Base-by-base conservation (phyloP, 2,113 vertebrate species). In the Alces alces region DNA sequence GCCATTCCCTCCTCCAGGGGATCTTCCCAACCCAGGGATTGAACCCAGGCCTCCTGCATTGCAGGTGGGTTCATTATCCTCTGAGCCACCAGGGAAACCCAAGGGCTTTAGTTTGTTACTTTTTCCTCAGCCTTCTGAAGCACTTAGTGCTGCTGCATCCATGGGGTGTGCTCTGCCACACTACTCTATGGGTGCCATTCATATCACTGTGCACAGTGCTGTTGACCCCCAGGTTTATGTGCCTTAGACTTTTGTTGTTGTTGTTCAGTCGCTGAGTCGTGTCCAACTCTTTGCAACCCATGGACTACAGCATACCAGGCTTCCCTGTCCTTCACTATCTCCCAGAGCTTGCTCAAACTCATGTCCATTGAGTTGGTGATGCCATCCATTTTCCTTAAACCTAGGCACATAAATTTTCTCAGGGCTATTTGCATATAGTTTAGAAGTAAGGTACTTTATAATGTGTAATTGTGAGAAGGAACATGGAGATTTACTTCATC, bases 171-270 rank as follows among this genome's bases (percentile, higher is more conserved):
- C 47, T 1, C 19, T 5, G 50, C 17, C 21, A 4, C 11, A 4
- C 21, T 14, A 0, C 25, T 6, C 2, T 15, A 0, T 7, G 33
- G 19, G 12, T 1, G 4, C 52, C 2, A 0, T 7, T 15, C 5
- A 0, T 2, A 2, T 12, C 19, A 0, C 9, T 16, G 36, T 52
- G 60, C 0, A 3, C 3, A 1, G 16, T 28, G 30, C 70, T 47
- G 0, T 2, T 1, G 30, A 45, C 16, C 2, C 47, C 23, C 10
- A 30, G 1, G 33, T 36, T 7, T 4, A 0, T 7, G 11, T 54
- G 64, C 57, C 50, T 21, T 23, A 2, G 14, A 76, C 23, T 27
- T 43, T 7, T 13, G 23, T 19, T 23, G 21, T 23, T 70, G n/a
- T 14, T 43, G 5, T 14, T 43, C 39, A 43, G 36, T 27, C 39